Evolutionary conservation across 92 coral and sea anemone genomes (phyloP), one percentile per base, ranked within the genome.

Genomic region (Anthopleura xanthogrammica): DNA sequence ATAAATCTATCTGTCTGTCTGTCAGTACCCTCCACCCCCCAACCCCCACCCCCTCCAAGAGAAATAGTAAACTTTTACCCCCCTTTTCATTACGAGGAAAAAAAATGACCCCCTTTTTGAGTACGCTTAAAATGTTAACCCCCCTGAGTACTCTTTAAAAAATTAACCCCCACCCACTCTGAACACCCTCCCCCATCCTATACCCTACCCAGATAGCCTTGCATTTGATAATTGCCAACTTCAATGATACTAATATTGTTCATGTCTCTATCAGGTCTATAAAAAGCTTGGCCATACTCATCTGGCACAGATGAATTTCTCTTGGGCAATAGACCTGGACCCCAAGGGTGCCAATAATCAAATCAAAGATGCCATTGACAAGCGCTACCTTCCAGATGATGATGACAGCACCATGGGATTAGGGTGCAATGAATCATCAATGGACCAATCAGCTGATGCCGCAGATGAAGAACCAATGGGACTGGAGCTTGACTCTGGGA

Each of bases 341-440:
- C 99, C 99, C 1, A 97, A 97, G 68, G 99, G 99, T 11, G 98
- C 99, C 11, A 97, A 97, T 84, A 97, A 97, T 78, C 99, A 97
- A 82, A 97, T 97, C 85, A 97, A 97, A 77, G 99, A 97, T 68
- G 99, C 99, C 64, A 91, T 97, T n/a, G 97, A 97, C 87, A 97
- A 94, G 77, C 88, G 99, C 70, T 97, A 97, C 85, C 90, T 97
- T 77, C 98, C 99, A 54, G 99, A 97, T 77, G 98, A 95, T 77
- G 98, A 94, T 73, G 99, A 97, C 83, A 92, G 91, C 50, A 86
- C 92, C 56, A 79, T 87, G 79, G 95, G 93, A 16, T 79, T 90
- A 46, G 92, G 85, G 22, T 41, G 90, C 39, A 87, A 87, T 82
- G 88, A 85, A 22, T 24, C 83, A 22, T 88, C 92, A 8, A 91